Conservation (phyloP, 2,888 invertebrate genomes). For the Atethmia centrago region DNA sequence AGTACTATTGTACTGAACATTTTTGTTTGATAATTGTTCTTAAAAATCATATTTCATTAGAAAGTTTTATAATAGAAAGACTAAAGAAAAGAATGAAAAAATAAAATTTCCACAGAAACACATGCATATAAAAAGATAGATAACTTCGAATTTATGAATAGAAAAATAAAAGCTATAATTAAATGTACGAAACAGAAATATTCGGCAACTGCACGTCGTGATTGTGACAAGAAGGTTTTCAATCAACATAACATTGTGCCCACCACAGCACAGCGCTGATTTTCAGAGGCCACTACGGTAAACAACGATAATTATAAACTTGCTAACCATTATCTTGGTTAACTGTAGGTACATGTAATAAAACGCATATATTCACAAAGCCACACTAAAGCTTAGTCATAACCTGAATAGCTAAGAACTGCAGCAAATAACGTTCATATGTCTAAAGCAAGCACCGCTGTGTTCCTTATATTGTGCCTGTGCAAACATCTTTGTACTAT, state of each 20-base stretch:
- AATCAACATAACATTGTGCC: no score
- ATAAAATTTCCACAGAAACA: not conserved
- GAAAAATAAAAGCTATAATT: not conserved
- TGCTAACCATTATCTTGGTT: not conserved
- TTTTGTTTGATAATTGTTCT: not conserved
- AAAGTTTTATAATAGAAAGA: not conserved
- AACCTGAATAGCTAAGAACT: slow-evolving; percentile 42
- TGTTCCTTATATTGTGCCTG: slow-evolving; percentile 29
- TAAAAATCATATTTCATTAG: not conserved
- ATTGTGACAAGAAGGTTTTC: no score
- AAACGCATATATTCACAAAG: slow-evolving; percentile 18
- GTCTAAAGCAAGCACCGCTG: slow-evolving; percentile 30
- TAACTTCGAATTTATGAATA: no score
- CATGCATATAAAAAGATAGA: no score
- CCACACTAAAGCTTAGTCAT: slow-evolving; percentile 18
- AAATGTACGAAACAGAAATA: no score
- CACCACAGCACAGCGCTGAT: no score
- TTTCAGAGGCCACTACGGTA: no score
- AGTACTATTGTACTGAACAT: not conserved
- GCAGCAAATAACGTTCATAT: slow-evolving; percentile 49
- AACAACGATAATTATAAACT: not conserved
- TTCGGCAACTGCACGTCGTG: no score
- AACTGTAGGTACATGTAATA: not conserved
- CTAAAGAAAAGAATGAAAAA: no score
- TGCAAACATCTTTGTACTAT: slow-evolving; percentile 36